These are phyloP conservation scores for Tetragonisca angustula DNA, from an alignment of 2,888 invertebrate species.

Conservation along the genomic window DNA sequence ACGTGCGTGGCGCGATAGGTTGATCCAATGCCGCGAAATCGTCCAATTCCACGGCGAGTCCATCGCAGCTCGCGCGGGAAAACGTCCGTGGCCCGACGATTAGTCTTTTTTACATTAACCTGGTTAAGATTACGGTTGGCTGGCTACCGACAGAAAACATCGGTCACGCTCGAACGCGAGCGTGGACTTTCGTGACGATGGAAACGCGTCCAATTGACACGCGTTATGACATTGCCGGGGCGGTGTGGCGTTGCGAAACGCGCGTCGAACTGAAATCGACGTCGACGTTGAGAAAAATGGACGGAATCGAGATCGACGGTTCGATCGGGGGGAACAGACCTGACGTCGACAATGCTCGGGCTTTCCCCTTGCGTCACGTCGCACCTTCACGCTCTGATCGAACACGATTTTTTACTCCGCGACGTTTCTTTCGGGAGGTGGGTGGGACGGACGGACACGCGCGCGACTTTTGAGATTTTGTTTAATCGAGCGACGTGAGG, in stretches of 20 bases:
- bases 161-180: slow-evolving; percentile 49
- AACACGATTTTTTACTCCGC: slow-evolving; percentile 57
- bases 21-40: slow-evolving; percentile 24
- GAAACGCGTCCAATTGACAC: slow-evolving; percentile 50
- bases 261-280: slow-evolving; percentile 43
- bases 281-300: slow-evolving; percentile 42
- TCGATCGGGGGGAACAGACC: slow-evolving; percentile 42
- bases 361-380: slow-evolving; percentile 59
- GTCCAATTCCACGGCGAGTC: slow-evolving; percentile 26
- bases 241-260: slow-evolving; percentile 41
- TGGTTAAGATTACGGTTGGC: slow-evolving; percentile 58
- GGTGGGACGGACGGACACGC: slow-evolving; percentile 43
- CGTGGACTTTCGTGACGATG: slow-evolving; percentile 39
- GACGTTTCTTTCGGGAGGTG: slow-evolving; percentile 28
- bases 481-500: not conserved
- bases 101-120: slow-evolving; percentile 58
- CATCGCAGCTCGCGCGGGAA: slow-evolving; percentile 27
- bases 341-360: slow-evolving; percentile 26
- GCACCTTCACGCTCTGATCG: slow-evolving; percentile 59
- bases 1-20: not conserved
- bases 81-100: slow-evolving; percentile 36
- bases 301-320: slow-evolving; percentile 48
- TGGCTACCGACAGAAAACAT: slow-evolving; percentile 31
- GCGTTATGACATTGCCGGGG: slow-evolving; percentile 59
- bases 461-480: not conserved